These are phyloP conservation scores for Drosophila asahinai DNA, from an alignment of 1,140 invertebrate genomes.

Conservation along the genomic window DNA sequence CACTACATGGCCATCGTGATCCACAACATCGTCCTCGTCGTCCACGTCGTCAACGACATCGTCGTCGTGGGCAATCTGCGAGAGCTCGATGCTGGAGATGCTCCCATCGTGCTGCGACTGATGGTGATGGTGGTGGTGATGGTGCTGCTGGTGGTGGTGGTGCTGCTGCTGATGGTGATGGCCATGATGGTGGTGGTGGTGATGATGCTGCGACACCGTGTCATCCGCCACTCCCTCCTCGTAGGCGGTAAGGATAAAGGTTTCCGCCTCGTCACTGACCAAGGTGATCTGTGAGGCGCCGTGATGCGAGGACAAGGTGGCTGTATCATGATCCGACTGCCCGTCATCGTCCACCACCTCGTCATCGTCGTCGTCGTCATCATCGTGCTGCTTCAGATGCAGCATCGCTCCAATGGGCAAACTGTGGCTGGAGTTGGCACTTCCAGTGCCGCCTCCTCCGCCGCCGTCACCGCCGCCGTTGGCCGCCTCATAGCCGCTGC, in stretches of 20 bases:
- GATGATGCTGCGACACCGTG: slow-evolving; percentile 61
- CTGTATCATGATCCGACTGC: slow-evolving; percentile 56
- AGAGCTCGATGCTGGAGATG: slow-evolving; percentile 76
- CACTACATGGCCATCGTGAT: slow-evolving; percentile 63
- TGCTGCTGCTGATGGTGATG: slow-evolving; percentile 60
- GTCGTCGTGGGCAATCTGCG: slow-evolving; percentile 71
- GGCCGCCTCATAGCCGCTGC: slow-evolving; percentile 25
- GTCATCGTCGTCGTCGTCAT: slow-evolving; percentile 44
- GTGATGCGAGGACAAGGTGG: slow-evolving; percentile 59
- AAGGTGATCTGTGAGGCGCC: slow-evolving; percentile 67
- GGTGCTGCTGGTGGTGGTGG: slow-evolving; percentile 54
- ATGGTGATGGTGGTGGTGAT: slow-evolving; percentile 61
- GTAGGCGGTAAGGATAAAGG: slow-evolving; percentile 77
- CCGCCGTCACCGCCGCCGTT: slow-evolving; percentile 2
- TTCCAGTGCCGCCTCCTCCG: background rate
- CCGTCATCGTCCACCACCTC: slow-evolving; percentile 65
- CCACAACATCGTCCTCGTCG: slow-evolving; percentile 67
- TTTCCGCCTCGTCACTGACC: slow-evolving; percentile 76
- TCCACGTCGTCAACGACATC: slow-evolving; percentile 67
- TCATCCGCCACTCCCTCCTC: slow-evolving; percentile 80
- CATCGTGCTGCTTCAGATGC: slow-evolving; percentile 46
- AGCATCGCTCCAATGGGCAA: slow-evolving; percentile 48
- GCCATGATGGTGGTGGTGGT: slow-evolving; percentile 46
- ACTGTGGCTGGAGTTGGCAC: slow-evolving; percentile 2
- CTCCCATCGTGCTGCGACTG: slow-evolving; percentile 71